Evolutionary conservation across 2,888 invertebrate genomes (phyloP), one percentile per base, ranked within the genome.

Genomic region (Drosophila nigricruria): DNA sequence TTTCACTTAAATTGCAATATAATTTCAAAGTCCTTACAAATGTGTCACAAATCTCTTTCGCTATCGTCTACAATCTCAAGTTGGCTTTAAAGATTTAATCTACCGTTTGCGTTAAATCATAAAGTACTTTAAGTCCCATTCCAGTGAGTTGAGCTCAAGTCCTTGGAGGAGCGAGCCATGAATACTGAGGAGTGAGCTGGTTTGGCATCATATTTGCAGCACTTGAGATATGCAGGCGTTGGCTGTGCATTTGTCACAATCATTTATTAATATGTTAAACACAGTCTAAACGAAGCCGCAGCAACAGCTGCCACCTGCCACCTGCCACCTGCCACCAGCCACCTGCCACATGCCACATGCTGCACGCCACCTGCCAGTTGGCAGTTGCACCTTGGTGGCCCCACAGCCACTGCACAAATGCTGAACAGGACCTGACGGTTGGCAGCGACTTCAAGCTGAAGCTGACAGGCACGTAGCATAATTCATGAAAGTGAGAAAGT

Each of bases 241-340:
- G 70, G 57, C 57, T 65, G 72, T 84, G 76, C 80, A 77, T 85
- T 82, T 85, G 86, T 85, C 88, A 78, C 72, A 82, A 82, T 88
- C 82, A 87, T 87, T 88, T 90, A 88, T 87, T 86, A 81, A 87
- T 85, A 85, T 75, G 77, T 85, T 82, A 77, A 88, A 76, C 90
- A 76, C 74, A 75, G 68, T 69, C 82, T 77, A 77, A 85, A 65
- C 70, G 68, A 49, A 69, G 75, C 88, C 80, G 56, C 82, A 84
- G 88, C 61, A 70, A 74, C 75, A 81, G 72, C 65, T 70, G 54
- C 70, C 64, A 58, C 16, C 18, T 52, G 56, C 58, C 61, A 64
- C 27, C 45, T 57, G 52, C 68, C 65, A 49, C 40, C 25, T 43
- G 63, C 52, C 60, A 53, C 16, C 16, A 38, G 25, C 53, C 73